Base-by-base conservation (phyloP, 2,113 vertebrate genomes). In the Pavo muticus region DNA sequence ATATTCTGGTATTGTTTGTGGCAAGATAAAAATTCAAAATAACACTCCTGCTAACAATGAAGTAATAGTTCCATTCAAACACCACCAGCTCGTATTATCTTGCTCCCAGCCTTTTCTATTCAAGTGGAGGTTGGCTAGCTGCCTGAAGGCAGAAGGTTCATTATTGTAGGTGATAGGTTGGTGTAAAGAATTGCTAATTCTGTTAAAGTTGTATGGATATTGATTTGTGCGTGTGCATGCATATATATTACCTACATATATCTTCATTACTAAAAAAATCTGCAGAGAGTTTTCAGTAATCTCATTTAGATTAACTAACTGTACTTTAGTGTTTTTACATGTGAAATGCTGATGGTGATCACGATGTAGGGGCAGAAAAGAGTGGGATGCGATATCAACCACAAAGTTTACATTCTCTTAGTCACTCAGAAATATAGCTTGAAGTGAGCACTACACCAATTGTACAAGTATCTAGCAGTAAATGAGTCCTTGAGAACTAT, bases 101-200 rank as follows among this genome's bases (percentile, higher is more conserved):
- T 87, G 23, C n/a, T 70, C 8, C 17, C 1, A 2, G 23, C 25
- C 23, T 84, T 76, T 69, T 9, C 15, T 61, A 11, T 56, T 85
- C 56, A 48, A 42, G 12, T n/a, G 21, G 61, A 25, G 4, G 7
- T 2, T 88, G 35, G 29, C 25, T 39, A 69, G n/a, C 13, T 42
- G 6, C 2, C 9, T 52, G 42, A 52, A 75, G 21, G 45, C 4
- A 39, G 54, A 37, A 1, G 2, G 3, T 42, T 39, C 5, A 3
- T 56, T 54, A 17, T 23, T 42, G 19, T 23, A 39, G 30, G 18
- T 14, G 8, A 20, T 18, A 23, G 11, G 21, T 44, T 84, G 70
- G 9, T 81, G 25, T 29, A 47, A 18, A 15, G 48, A 54, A 3
- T 52, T 48, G 27, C 52, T 92, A 15, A 45, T 23, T 63, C 14